Evolutionary conservation across 2,888 invertebrate species (phyloP), one percentile per base, ranked within the genome.

Genomic region (Balanococcus diminutus): DNA sequence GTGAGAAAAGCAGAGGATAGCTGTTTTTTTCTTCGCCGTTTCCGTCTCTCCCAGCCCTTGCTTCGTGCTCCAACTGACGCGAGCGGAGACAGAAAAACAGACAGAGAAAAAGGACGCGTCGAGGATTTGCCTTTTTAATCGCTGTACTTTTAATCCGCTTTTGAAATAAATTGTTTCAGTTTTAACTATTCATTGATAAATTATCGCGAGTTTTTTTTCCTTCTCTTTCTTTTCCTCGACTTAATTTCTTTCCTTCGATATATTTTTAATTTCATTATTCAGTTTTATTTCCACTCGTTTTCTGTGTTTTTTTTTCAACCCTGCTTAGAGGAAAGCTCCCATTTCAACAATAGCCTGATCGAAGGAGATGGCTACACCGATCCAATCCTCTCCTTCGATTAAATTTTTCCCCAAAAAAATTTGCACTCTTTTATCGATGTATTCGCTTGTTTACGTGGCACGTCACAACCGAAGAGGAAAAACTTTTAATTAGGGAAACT

Each of bases 121-220:
- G n/a, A 83, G 83, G 83, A 83, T 83, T 83, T 83, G 83, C 83
- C 83, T 83, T 83, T 83, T 83, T 83, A 83, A 83, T 83, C 83
- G 83, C 61, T 83, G 39, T 83, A 83, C 83, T 56, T 83, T 83
- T 83, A 83, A 83, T 83, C 83, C 83, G 31, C 83, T 83, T 56
- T 83, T 51, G 83, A 83, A 83, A 83, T 83, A 83, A 83, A 83
- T 83, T 83, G 83, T 56, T 83, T 56, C 56, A 83, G 32, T 56
- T 56, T n/a, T 83, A 83, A 83, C 61, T 83, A 83, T 46, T 83
- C 83, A 83, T 83, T 83, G 83, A 83, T 83, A 83, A 83, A 83
- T 83, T 83, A 83, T 83, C 14, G 83, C 22, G 39, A 32, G 51
- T 51, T 46, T 82, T 82, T 82, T 82, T 51, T 82, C 16, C 28